A percentile compares a stretch with the other conserved stretches of the same genome.
phyloP scores from a whole-genome alignment of 2,113 vertebrate species.

The Phaethornis superciliosus region DNA sequence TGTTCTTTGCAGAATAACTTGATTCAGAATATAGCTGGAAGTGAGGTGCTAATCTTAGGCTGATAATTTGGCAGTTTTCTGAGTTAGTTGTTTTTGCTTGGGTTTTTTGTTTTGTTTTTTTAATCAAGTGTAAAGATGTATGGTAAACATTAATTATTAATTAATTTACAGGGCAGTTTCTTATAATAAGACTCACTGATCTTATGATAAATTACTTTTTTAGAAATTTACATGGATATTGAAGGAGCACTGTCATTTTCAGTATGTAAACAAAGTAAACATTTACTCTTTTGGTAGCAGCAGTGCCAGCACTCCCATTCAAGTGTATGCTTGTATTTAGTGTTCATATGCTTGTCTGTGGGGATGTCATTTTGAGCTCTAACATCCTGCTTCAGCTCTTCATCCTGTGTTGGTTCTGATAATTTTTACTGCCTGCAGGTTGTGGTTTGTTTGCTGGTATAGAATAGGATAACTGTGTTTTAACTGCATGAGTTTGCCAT shows the following conservation, averaged over 20 bases:
- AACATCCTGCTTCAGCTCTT: background rate
- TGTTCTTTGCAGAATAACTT: background rate
- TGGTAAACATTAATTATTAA: background rate
- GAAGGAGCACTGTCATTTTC: background rate
- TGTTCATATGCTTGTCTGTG: background rate
- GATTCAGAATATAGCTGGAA: background rate
- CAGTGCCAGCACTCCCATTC: background rate
- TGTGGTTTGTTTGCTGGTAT: background rate
- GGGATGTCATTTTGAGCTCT: background rate
- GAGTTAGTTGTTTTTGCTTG: too few relatives aligned
- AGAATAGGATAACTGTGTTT: background rate
- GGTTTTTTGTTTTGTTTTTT: background rate
- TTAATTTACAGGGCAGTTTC: background rate
- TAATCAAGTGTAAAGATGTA: background rate
- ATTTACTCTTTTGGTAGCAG: background rate
- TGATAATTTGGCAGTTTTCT: background rate
- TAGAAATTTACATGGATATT: background rate
- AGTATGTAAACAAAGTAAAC: background rate
- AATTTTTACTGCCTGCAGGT: background rate
- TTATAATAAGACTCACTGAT: background rate
- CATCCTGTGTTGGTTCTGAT: background rate
- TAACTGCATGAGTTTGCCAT: background rate
- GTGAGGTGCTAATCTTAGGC: background rate
- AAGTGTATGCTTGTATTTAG: background rate
- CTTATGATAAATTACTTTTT: background rate